These are phyloP conservation scores for Smittia sp. DNA, from an alignment of 2,888 invertebrate species.

Conservation along the genomic window DNA sequence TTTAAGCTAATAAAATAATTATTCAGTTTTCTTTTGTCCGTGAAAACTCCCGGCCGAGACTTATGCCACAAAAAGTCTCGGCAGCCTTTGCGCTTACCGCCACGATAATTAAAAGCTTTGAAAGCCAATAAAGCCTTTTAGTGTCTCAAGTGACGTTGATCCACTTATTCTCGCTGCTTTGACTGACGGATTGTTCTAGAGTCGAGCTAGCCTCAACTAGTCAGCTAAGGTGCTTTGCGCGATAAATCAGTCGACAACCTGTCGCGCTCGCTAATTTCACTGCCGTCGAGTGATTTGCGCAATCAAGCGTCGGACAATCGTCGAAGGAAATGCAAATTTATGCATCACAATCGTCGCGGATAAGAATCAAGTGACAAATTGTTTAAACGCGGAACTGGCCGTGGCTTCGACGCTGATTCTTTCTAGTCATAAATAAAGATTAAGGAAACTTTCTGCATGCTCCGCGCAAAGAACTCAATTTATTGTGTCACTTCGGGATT, in stretches of 20 bases:
- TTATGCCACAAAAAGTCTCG: neutral
- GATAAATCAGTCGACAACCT: neutral
- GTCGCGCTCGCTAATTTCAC: neutral
- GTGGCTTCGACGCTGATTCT: neutral
- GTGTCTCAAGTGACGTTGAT: constrained; percentile 1
- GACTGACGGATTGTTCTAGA: neutral
- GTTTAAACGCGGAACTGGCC: constrained; percentile 15
- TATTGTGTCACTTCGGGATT: constrained; percentile 25
- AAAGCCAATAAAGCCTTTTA: constrained; percentile 6
- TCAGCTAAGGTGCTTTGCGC: neutral
- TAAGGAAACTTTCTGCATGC: neutral
- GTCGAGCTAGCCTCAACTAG: no score
- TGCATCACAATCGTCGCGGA: neutral
- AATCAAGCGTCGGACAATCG: neutral
- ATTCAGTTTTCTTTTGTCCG: neutral
- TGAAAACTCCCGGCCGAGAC: constrained; percentile 12
- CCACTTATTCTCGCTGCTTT: neutral
- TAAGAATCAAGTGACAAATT: constrained; percentile 32
- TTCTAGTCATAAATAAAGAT: constrained; percentile 30
- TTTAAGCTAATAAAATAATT: constrained; percentile 24
- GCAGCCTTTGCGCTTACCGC: neutral
- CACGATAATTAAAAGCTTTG: neutral
- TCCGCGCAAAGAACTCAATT: constrained; percentile 13
- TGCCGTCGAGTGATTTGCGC: neutral
- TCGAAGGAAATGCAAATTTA: constrained; percentile 20